phyloP scores from a whole-genome alignment of 2,797 vertebrate genomes.

The Pseudomugil tenellus region DNA sequence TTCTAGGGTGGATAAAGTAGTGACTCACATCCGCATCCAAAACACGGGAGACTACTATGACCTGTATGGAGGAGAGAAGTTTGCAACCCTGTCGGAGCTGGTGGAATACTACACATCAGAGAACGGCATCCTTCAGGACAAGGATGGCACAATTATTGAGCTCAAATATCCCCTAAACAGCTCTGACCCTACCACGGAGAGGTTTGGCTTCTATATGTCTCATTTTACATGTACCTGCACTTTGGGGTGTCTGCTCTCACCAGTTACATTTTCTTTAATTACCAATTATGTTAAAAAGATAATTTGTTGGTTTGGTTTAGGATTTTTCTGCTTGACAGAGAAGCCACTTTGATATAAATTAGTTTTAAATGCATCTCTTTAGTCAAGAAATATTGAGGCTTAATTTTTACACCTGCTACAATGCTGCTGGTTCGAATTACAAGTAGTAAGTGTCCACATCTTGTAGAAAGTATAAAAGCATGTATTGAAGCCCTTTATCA shows the following conservation, averaged over 20 bases:
- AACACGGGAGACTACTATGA: slow-evolving; percentile 97
- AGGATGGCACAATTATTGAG: slow-evolving; percentile 91
- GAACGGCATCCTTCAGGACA: slow-evolving; percentile 92
- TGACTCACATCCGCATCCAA: slow-evolving; percentile 98
- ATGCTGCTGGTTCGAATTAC: slow-evolving; percentile 8
- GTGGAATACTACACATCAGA: slow-evolving; percentile 96
- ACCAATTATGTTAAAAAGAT: neutral
- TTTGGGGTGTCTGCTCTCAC: neutral
- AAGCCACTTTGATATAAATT: slow-evolving; percentile 5
- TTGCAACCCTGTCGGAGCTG: slow-evolving; percentile 93
- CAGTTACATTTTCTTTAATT: slow-evolving; percentile 16
- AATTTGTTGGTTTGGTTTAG: slow-evolving; percentile 21
- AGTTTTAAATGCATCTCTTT: slow-evolving; percentile 8
- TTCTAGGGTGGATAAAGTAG: slow-evolving; percentile 87
- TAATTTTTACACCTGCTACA: slow-evolving; percentile 11
- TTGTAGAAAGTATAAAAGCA: neutral
- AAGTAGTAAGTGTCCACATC: neutral
- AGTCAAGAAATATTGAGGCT: slow-evolving; percentile 25
- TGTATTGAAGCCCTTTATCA: neutral
- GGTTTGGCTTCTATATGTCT: slow-evolving; percentile 75
- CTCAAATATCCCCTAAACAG: slow-evolving; percentile 93
- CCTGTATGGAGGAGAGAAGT: slow-evolving; percentile 97
- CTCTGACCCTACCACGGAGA: slow-evolving; percentile 94
- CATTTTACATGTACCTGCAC: neutral
- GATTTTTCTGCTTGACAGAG: no score